phyloP scores from a whole-genome alignment of 2,113 vertebrate genomes.

The Channa argus region DNA sequence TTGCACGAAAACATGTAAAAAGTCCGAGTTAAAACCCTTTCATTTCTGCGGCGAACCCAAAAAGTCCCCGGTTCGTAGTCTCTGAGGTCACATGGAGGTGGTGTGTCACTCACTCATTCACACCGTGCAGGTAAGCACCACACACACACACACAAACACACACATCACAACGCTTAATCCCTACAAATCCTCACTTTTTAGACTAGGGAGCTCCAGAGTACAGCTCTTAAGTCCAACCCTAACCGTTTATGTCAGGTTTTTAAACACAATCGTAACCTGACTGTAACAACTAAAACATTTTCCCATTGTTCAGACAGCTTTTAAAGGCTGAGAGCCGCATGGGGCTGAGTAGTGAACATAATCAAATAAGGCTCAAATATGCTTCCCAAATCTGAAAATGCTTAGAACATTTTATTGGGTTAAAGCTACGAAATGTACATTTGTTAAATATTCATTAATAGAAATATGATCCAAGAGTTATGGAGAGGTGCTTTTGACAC shows the following conservation, averaged over 20 bases:
- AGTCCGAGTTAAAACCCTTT: slow-evolving; percentile 18
- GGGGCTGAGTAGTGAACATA: too few relatives aligned
- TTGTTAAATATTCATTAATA: too few relatives aligned
- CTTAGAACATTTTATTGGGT: too few relatives aligned
- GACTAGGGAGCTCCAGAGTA: background rate
- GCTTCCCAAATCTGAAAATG: too few relatives aligned
- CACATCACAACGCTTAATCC: background rate
- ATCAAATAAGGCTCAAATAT: too few relatives aligned
- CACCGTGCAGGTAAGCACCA: slow-evolving; percentile 13
- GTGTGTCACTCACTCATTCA: slow-evolving; percentile 36
- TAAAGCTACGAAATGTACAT: too few relatives aligned
- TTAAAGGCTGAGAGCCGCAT: too few relatives aligned
- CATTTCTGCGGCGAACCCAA: slow-evolving; percentile 22
- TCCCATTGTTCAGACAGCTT: too few relatives aligned
- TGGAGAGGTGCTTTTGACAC: too few relatives aligned
- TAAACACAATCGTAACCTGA: too few relatives aligned
- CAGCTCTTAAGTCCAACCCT: background rate
- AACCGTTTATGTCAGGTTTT: background rate
- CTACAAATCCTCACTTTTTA: background rate
- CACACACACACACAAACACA: slow-evolving; percentile 1
- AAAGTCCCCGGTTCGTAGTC: background rate
- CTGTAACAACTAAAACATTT: too few relatives aligned
- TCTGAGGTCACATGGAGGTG: slow-evolving; percentile 25
- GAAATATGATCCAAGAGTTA: too few relatives aligned
- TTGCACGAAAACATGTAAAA: slow-evolving; percentile 21